phyloP scores from a whole-genome alignment of 53 echinoderm and acorn worm genomes.

The Stichopus horrens region DNA sequence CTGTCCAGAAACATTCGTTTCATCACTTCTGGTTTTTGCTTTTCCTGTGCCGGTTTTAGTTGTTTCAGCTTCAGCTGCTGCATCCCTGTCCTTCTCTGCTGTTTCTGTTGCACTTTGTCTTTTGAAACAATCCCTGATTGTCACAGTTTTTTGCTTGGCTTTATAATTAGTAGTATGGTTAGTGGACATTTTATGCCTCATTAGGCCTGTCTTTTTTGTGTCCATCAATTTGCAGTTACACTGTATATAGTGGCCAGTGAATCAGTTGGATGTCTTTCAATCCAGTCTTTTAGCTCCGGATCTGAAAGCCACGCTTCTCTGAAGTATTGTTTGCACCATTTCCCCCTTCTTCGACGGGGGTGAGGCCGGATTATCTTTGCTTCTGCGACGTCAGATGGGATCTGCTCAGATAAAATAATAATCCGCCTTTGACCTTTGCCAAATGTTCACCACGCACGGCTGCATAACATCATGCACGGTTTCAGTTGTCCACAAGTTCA shows the following conservation, averaged over 20 bases:
- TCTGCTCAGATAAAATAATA: too few species aligned
- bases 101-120: neutral
- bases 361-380: conserved; percentile 12
- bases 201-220: conserved; percentile 27
- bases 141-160: conserved; percentile 29
- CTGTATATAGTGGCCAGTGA: conserved; percentile 34
- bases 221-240: conserved; percentile 29
- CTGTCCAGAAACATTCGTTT: conserved; percentile 67
- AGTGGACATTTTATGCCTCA: conserved; percentile 30
- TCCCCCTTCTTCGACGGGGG: conserved; percentile 37
- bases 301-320: conserved; percentile 42
- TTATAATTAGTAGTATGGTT: conserved; percentile 32
- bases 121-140: conserved; percentile 26
- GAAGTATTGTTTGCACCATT: conserved; percentile 42
- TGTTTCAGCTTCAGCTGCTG: conserved; percentile 42
- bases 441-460: too few species aligned
- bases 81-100: conserved; percentile 18
- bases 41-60: too few species aligned
- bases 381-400: too few species aligned
- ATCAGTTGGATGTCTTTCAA: conserved; percentile 39
- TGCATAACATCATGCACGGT: too few species aligned
- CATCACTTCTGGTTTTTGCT: conserved; percentile 51
- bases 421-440: too few species aligned
- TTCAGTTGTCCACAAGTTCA: too few species aligned
- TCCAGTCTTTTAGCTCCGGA: conserved; percentile 48